Evolutionary conservation across 2,797 vertebrate species (phyloP), one percentile per base, ranked within the genome.

Genomic region (Cyclopterus lumpus): DNA sequence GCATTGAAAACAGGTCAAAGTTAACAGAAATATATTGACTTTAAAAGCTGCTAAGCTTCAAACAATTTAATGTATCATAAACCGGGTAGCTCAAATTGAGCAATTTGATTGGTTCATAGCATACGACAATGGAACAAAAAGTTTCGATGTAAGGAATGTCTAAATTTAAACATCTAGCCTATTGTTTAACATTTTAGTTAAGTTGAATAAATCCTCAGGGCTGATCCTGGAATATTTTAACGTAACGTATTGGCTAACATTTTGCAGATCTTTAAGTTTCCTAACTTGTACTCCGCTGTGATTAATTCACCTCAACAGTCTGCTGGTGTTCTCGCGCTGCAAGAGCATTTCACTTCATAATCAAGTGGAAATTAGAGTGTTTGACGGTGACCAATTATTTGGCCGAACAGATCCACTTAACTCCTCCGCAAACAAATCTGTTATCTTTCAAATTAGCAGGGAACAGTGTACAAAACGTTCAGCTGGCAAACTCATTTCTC

Each of bases 1-100:
- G n/a, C 42, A 59, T 53, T 14, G 78, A 68, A 49, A 44, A 60
- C 57, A n/a, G 20, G 22, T 48, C 66, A n/a, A 77, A 77, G 66
- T 40, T 69, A 64, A 74, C 44, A 44, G 34, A 64, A 20, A 69
- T 74, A 46, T 30, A 53, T 59, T 55, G 18, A 4, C 32, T 59
- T 60, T 68, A 10, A 32, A 40, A 10, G 9, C 20, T 49, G 20
- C 20, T 49, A 49, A n/a, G 20, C 20, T 22, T 49, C 48, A 49
- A 49, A 49, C 48, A 7, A 49, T n/a, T n/a, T 1, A 4, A 49
- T 49, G 9, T 49, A 22, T 49, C 48, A 49, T 22, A 3, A 49
- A 49, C 22, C 5, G n/a, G 9, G n/a, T 22, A 10, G n/a, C 48
- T 49, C 20, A 49, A 22, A 49, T 49, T 4, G 22, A 49, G 48